Evolutionary conservation across 1,140 invertebrate species (phyloP), one percentile per base, ranked within the genome.

Genomic region (Psilanteris sp.): DNA sequence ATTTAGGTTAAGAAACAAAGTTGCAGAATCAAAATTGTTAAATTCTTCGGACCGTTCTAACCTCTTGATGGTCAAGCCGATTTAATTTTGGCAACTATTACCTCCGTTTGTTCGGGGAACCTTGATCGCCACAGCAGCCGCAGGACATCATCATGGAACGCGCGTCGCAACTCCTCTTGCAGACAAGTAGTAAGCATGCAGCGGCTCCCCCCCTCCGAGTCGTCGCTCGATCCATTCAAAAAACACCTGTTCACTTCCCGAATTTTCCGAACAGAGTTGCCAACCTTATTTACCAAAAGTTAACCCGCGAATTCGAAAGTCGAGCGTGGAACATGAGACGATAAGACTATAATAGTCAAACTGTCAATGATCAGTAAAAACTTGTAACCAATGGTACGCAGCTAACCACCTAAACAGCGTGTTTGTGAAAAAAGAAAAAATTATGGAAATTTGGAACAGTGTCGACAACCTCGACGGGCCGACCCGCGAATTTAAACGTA

Each of bases 201-300:
- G 24, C 48, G 36, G 29, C 39, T 34, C 46, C 41, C 57, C 46
- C 41, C 57, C 39, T 15, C 52, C 31, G 24, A 22, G 24, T 32
- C 10, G 34, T 74, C 77, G 64, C 72, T 66, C 76, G 86, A 88
- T 87, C 86, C 88, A 88, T 90, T 90, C 88, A 88, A 90, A 91
- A 90, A 91, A 92, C 91, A 91, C 91, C 91, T 91, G 91, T 91
- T 91, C 89, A 89, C 86, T 88, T 85, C 85, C 86, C 82, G 83
- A 89, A 90, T 91, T 91, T 91, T 91, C 90, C 90, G 88, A 84
- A 90, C 90, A 90, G 89, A 89, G 70, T 43, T 84, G 78, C 90
- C 90, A 91, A 91, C 89, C 32, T 18, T 18, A 11, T 8, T 1
- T 24, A 14, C 18, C 6, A n/a, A n/a, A n/a, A n/a, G n/a, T n/a